A percentile compares a stretch with the other conserved stretches of the same genome.
Evolutionary conservation across 2,888 invertebrate species (phyloP).

Genomic region (Periphyllus acericola): DNA sequence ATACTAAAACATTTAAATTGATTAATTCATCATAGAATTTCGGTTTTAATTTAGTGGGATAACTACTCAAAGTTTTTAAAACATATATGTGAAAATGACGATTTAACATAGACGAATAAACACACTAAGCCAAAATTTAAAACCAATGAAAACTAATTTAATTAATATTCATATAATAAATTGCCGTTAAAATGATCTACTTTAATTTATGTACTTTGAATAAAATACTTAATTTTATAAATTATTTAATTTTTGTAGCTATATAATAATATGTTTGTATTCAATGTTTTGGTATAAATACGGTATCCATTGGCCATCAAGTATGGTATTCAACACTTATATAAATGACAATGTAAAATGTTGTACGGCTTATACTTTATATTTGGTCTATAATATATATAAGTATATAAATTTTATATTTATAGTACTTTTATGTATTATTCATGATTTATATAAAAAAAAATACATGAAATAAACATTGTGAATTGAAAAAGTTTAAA

Average conservation of each 20-base stretch:
- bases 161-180: too few relatives aligned
- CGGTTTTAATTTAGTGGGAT: too few relatives aligned
- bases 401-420: background rate
- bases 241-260: background rate
- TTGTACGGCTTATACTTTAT: background rate
- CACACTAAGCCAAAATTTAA: background rate
- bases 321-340: background rate
- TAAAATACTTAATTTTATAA: slow-evolving; percentile 9
- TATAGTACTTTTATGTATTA: background rate
- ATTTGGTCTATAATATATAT: background rate
- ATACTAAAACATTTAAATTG: too few relatives aligned
- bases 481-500: background rate
- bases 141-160: background rate
- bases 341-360: background rate
- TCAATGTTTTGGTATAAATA: background rate
- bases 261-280: background rate
- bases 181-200: too few relatives aligned
- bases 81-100: background rate
- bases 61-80: background rate
- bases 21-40: too few relatives aligned
- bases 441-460: background rate
- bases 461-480: too few relatives aligned
- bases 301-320: background rate
- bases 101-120: background rate
- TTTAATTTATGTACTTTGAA: background rate